Percentiles rank a stretch among this genome's conserved stretches.
Evolutionary conservation across 2,797 vertebrate species (phyloP).

Genomic region (Benthosema pterotum): DNA sequence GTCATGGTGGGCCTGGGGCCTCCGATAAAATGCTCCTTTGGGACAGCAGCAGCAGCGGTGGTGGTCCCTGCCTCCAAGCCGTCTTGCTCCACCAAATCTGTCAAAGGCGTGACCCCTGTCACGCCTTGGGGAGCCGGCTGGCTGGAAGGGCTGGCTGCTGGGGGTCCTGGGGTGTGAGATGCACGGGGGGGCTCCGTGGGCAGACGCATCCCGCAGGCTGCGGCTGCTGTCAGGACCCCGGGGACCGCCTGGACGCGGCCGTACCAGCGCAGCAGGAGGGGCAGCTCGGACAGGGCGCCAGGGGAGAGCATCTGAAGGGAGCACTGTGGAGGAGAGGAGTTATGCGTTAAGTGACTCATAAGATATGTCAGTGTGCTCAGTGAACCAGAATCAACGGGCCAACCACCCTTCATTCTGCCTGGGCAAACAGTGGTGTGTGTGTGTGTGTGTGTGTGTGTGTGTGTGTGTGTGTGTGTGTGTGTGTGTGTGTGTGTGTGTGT

Average conservation of each 20-base stretch:
- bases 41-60: no score
- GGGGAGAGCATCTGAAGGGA: constrained; percentile 72
- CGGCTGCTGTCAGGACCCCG: constrained; percentile 82
- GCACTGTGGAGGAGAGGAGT: constrained; percentile 69
- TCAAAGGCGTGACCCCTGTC: no score
- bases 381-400: constrained; percentile 19
- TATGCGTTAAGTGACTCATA: constrained; percentile 56
- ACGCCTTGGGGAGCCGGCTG: constrained; percentile 18
- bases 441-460: constrained; percentile 1
- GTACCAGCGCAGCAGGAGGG: constrained; percentile 89
- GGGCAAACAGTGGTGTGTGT: constrained; percentile 28
- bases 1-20: constrained; percentile 95
- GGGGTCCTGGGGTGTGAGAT: constrained; percentile 15
- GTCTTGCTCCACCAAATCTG: constrained; percentile 50
- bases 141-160: not conserved
- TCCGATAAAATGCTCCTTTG: constrained; percentile 83
- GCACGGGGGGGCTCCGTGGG: constrained; percentile 59
- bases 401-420: constrained; percentile 42
- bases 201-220: constrained; percentile 84
- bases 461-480: no score
- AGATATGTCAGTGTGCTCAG: constrained; percentile 42
- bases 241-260: constrained; percentile 87
- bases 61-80: constrained; percentile 61
- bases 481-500: no score
- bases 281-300: constrained; percentile 75